Evolutionary conservation across 1,140 invertebrate species (phyloP), one percentile per base, ranked within the genome.

Genomic region (Asobara japonica): DNA sequence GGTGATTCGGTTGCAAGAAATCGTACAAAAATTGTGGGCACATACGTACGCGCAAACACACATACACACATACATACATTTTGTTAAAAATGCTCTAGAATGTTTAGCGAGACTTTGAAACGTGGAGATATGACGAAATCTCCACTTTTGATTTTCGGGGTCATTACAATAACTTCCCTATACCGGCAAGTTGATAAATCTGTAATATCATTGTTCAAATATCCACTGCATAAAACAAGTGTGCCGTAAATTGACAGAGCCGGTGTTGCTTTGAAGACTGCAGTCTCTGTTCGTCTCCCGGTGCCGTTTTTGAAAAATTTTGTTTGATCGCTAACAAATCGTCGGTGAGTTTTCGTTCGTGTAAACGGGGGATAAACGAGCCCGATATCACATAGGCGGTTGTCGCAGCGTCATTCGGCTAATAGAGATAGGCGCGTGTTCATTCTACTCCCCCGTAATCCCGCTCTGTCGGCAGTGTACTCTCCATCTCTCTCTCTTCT

Each of bases 371-470:
- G 66, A 65, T 69, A 73, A 69, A 69, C 72, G 29, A 61, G 61
- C 45, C 7, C 62, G 65, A 65, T 69, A 70, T 60, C 66, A 65
- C 36, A 56, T 20, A 38, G 77, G 81, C 76, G 68, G 77, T 72
- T 79, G 78, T 76, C 72, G 78, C 74, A 77, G 79, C 80, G 81
- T 85, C 80, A 80, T 82, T 84, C 75, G 74, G 83, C 82, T 85
- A 87, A 86, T 86, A 85, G 82, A 86, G 83, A 86, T 86, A 86
- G 83, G 81, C 81, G 80, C 82, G 80, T 83, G 81, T 82, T 84
- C 45, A 66, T 62, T 62, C 60, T 62, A 56, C 51, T 62, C 64
- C 79, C 78, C 65, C 61, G 65, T 38, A 56, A 31, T 51, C 67
- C 30, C 30, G 22, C 62, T 71, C 72, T 65, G 66, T 65, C 76